Evolutionary conservation across 2,888 invertebrate species (phyloP).

Genomic region (Buathra laborator): DNA sequence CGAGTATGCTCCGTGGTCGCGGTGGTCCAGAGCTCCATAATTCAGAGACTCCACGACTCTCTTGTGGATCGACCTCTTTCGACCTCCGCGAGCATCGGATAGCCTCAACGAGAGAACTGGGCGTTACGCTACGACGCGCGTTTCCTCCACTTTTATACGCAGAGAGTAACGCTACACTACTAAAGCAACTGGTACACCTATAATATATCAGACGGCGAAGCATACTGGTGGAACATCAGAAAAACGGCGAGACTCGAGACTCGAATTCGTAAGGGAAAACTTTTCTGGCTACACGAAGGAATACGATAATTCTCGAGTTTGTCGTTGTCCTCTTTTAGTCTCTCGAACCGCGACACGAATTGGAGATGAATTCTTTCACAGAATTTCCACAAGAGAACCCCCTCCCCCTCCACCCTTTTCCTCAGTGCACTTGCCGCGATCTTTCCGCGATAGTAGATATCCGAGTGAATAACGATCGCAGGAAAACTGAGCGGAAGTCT

Average conservation of each 20-base stretch:
- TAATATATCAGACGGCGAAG: constrained; percentile 15
- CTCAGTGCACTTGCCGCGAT: constrained; percentile 59
- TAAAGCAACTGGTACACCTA: not conserved
- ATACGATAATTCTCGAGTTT: constrained; percentile 66
- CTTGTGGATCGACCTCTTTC: constrained; percentile 56
- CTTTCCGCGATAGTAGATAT: constrained; percentile 56
- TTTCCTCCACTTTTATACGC: constrained; percentile 42
- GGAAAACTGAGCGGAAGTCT: constrained; percentile 45
- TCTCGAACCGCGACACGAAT: constrained; percentile 23
- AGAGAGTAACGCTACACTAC: not conserved
- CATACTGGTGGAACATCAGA: not conserved
- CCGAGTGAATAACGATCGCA: constrained; percentile 54
- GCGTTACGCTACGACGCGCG: constrained; percentile 39
- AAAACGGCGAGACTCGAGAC: constrained; percentile 17
- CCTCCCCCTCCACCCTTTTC: not conserved
- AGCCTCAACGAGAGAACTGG: constrained; percentile 42
- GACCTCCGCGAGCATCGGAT: constrained; percentile 44
- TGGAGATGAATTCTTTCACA: constrained; percentile 52
- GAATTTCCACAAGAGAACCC: constrained; percentile 5
- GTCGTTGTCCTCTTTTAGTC: constrained; percentile 52
- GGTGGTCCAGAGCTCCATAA: constrained; percentile 61
- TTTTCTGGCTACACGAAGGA: constrained; percentile 55
- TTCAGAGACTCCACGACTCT: constrained; percentile 60
- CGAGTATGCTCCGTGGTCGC: not conserved
- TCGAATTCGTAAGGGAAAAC: constrained; percentile 49